Conservation (phyloP, 2,797 vertebrate genomes). For the Aulostomus chinensis region DNA sequence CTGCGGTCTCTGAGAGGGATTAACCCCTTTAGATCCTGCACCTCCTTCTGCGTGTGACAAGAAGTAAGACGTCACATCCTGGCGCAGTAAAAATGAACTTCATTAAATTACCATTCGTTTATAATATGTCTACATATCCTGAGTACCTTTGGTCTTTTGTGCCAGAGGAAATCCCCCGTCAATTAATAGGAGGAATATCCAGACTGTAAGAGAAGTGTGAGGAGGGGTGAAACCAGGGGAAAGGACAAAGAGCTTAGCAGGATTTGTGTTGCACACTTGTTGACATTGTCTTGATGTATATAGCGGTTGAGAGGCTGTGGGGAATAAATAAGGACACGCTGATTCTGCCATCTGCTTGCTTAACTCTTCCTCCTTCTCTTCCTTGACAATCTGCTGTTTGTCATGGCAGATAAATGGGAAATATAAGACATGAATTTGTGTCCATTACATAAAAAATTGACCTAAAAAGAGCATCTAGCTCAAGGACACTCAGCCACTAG, state of each 20-base stretch:
- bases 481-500: constrained; percentile 1
- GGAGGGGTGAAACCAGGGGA: constrained; percentile 21
- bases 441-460: constrained; percentile 39
- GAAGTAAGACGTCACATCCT: too few relatives aligned
- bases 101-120: too few relatives aligned
- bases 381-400: constrained; percentile 7
- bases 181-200: constrained; percentile 84
- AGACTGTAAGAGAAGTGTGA: constrained; percentile 68
- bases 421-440: constrained; percentile 11
- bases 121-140: not conserved
- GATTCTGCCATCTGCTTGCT: constrained; percentile 43
- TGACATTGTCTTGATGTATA: constrained; percentile 31
- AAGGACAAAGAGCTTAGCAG: constrained; percentile 36
- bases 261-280: constrained; percentile 29
- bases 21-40: constrained; percentile 36
- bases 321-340: constrained; percentile 24
- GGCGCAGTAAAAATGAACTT: too few relatives aligned
- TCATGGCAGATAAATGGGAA: not conserved
- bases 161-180: constrained; percentile 90
- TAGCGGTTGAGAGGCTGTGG: constrained; percentile 16
- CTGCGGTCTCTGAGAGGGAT: constrained; percentile 29
- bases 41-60: constrained; percentile 49
- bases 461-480: constrained; percentile 32
- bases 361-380: constrained; percentile 5
- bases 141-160: constrained; percentile 90